Base-by-base conservation (phyloP, 2,888 invertebrate genomes). In the Lasioglossum morio region DNA sequence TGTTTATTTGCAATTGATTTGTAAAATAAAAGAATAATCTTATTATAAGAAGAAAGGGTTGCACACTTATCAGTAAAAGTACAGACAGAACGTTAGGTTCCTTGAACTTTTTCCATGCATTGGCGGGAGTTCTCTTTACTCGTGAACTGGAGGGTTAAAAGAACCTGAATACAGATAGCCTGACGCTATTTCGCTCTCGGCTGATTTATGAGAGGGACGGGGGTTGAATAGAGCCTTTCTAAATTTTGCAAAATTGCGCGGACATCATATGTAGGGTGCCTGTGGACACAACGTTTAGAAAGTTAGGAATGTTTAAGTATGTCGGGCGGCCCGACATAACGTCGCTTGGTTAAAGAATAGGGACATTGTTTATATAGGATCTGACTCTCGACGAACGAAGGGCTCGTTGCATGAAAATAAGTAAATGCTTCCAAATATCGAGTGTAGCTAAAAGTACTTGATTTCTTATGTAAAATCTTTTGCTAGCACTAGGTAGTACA, bases 171-270 rank as follows among this genome's bases (percentile, higher is more conserved):
- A 63, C 63, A 63, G 63, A 63, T 63, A 63, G 30, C 19, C 63
- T 63, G 63, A 30, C 63, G 30, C 63, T 63, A 63, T 63, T 63
- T 63, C 63, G 63, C 63, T 63, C 63, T 30, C 30, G 63, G 63
- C 63, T 63, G 63, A 63, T 63, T 63, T 63, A 63, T 63, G 63
- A 63, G 63, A 63, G 63, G 63, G 63, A 63, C 30, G 63, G 63
- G 63, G 63, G 30, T 30, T 63, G 63, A 63, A 63, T 63, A 19
- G 63, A 63, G 63, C 30, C 63, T 63, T 30, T 63, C 30, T 63
- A 63, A 63, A 63, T 63, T 30, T 63, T 63, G 30, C 63, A 63
- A 63, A 63, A 63, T 63, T 63, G 30, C 30, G 63, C 8, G 63
- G 30, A 63, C 63, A 63, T 63, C 63, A 30, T 63, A 30, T 30